Conservation (phyloP, 1,140 invertebrate species). For the Cylas formicarius region DNA sequence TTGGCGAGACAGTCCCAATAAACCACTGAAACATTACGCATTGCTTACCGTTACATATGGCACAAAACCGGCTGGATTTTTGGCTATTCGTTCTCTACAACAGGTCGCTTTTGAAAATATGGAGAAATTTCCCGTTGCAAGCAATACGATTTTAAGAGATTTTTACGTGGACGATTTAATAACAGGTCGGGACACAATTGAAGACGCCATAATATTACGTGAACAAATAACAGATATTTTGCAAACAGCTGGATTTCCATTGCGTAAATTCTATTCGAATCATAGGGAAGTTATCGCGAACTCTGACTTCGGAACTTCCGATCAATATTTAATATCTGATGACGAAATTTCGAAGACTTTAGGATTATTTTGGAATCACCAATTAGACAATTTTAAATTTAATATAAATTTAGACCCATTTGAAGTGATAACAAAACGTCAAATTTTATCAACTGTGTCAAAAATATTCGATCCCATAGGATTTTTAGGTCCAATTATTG, state of each 20-base stretch:
- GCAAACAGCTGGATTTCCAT: not conserved
- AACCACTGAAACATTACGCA: constrained; percentile 15
- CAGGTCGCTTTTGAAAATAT: not conserved
- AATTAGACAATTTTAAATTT: constrained; percentile 7
- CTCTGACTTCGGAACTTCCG: not conserved
- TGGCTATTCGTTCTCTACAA: constrained; percentile 6
- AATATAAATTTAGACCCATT: not conserved
- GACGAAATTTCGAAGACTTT: not conserved
- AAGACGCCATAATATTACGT: not conserved
- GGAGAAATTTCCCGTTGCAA: constrained; percentile 3
- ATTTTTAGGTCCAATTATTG: constrained; percentile 31
- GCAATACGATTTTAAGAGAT: constrained; percentile 8
- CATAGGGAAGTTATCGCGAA: not conserved
- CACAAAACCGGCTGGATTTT: constrained; percentile 29
- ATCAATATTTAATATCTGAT: not conserved
- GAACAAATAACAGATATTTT: constrained; percentile 2
- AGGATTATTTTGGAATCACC: constrained; percentile 9
- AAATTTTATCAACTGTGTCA: constrained; percentile 5
- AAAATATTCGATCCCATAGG: constrained; percentile 15
- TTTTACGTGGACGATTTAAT: constrained; percentile 18
- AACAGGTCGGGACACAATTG: not conserved
- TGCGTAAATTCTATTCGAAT: constrained; percentile 13
- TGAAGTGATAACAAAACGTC: constrained; percentile 7
- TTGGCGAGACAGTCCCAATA: constrained; percentile 11
- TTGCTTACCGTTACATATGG: constrained; percentile 28